Base-by-base conservation (phyloP, 2,888 invertebrate genomes). In the Lycocerus yunnanus region DNA sequence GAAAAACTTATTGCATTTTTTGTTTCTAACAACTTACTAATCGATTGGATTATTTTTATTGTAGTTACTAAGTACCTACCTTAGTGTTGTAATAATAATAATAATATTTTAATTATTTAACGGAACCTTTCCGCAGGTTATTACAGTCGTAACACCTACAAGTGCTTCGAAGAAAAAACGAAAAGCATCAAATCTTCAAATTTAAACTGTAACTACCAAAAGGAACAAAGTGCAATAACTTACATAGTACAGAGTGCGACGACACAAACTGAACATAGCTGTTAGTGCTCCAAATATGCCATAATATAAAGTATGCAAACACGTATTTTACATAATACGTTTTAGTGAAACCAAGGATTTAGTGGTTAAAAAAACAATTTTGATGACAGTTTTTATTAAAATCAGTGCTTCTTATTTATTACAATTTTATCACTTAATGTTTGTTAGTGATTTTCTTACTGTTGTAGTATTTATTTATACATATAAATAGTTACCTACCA, bases 71-170 rank as follows among this genome's bases (percentile, higher is more conserved):
- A n/a, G 27, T 13, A 27, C 27, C 27, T 27, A 43, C 43, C 43
- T n/a, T n/a, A n/a, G n/a, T n/a, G n/a, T n/a, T n/a, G n/a, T 10
- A n/a, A n/a, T 43, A 0, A 2, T 63, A n/a, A n/a, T 63, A 20
- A 20, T 63, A 60, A 60, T 15, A 60, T 18, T 18, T 63, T 16
- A 27, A 69, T 61, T 24, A 27, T 66, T 70, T 65, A 74, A 24
- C 24, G 6, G 0, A 43, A n/a, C n/a, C 6, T 21, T 67, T 68
- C 81, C 80, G 20, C 78, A 84, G 84, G 84, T 84, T 60, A 82
- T 83, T 43, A 83, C 83, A 14, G 83, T 81, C 15, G 84, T 83
- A 61, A 84, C 82, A 27, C 80, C 82, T 8, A 71, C 82, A 15
- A 80, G 78, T 68, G 75, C 79, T 13, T 71, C 79, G 15, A 75